phyloP scores from a whole-genome alignment of 1,140 invertebrate species.

The Drosophila tristis region DNA sequence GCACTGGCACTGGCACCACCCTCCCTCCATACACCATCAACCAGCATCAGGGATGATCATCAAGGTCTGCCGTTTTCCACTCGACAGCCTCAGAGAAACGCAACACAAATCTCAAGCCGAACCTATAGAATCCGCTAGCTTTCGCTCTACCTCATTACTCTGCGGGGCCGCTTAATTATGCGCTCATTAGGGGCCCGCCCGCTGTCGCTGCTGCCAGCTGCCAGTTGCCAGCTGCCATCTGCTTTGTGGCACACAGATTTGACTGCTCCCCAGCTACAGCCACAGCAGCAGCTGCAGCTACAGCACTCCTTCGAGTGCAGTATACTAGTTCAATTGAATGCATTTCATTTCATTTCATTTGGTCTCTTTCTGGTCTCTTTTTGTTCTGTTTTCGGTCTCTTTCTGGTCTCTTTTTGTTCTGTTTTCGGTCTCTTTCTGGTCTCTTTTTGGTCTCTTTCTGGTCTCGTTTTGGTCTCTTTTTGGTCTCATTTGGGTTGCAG shows the following conservation, averaged over 20 bases:
- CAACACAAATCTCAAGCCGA: conserved; percentile 5
- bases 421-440: no score
- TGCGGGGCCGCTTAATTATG: conserved; percentile 52
- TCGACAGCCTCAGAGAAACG: conserved; percentile 6
- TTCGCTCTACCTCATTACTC: not conserved
- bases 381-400: conserved; percentile 8
- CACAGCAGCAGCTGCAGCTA: not conserved
- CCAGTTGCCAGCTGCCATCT: no score
- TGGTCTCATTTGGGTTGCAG: conserved; percentile 38
- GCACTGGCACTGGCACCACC: not conserved
- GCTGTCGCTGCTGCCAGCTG: no score
- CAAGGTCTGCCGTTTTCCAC: not conserved
- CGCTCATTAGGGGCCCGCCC: conserved; percentile 37
- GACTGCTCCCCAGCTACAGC: not conserved
- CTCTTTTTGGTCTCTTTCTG: not conserved
- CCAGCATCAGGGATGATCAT: not conserved
- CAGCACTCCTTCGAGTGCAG: not conserved
- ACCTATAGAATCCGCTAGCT: conserved; percentile 13
- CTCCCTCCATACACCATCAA: not conserved
- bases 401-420: conserved; percentile 9
- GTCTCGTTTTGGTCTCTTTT: conserved; percentile 9
- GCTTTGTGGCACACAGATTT: conserved; percentile 21
- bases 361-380: conserved; percentile 24
- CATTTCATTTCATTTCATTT: conserved; percentile 68
- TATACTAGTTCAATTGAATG: conserved; percentile 71